Percentiles rank a stretch among this genome's conserved stretches.
Evolutionary conservation across 2,797 vertebrate genomes (phyloP).

Genomic region (Selene dorsalis): DNA sequence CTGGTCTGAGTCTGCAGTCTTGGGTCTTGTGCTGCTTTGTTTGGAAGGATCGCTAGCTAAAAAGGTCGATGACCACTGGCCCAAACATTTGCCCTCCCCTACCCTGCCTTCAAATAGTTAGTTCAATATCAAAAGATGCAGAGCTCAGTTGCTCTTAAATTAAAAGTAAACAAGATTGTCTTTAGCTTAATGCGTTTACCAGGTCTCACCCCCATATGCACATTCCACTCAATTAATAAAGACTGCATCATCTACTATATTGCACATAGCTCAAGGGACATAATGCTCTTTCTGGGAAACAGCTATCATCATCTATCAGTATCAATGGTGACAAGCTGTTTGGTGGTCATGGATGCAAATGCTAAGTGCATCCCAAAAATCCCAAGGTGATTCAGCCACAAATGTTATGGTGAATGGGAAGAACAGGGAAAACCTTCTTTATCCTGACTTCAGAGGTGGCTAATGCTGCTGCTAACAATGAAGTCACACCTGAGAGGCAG

Average conservation of each 20-base stretch:
- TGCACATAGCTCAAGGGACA: not conserved
- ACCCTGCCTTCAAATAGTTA: not conserved
- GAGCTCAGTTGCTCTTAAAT: not conserved
- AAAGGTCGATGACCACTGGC: not conserved
- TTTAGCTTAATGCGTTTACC: not conserved
- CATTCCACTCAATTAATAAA: not conserved
- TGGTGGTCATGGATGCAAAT: not conserved
- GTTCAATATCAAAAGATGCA: not conserved
- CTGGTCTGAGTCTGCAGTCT: too few species aligned
- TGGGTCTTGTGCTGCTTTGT: not conserved
- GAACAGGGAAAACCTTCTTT: not conserved
- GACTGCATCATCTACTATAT: not conserved
- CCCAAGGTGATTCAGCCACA: not conserved
- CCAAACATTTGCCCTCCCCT: not conserved
- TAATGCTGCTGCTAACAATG: too few species aligned
- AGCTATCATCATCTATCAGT: not conserved
- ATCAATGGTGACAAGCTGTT: slow-evolving; percentile 9
- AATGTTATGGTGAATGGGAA: not conserved
- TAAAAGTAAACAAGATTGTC: not conserved
- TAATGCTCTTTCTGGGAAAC: slow-evolving; percentile 1
- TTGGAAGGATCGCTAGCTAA: not conserved
- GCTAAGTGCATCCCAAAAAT: not conserved
- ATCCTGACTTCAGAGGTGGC: not conserved
- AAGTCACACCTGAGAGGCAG: not conserved
- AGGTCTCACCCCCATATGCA: not conserved